These are phyloP conservation scores for Antedon mediterranea DNA, from an alignment of 53 echinoderm and acorn worm genomes.

Conservation along the genomic window DNA sequence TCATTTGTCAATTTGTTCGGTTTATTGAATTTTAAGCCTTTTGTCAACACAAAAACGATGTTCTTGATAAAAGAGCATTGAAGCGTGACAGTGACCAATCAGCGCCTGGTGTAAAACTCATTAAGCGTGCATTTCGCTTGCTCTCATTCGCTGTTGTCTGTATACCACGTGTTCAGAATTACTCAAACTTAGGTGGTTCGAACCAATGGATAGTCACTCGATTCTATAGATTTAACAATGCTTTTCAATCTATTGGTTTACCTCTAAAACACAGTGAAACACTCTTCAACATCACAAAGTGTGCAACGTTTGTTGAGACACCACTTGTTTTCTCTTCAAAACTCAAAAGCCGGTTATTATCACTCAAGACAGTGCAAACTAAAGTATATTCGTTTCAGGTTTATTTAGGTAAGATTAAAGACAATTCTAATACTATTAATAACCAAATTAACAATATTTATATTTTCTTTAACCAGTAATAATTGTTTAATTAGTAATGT, in stretches of 20 bases:
- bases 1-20: not conserved
- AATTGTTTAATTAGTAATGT: too few species aligned
- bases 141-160: not conserved
- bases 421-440: too few species aligned
- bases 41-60: not conserved
- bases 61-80: not conserved
- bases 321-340: not conserved
- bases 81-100: not conserved
- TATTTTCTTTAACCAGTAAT: too few species aligned
- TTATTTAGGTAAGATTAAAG: too few species aligned
- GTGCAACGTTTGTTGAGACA: not conserved
- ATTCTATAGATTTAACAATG: not conserved
- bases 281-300: not conserved
- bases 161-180: not conserved
- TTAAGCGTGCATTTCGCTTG: not conserved
- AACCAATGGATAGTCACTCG: not conserved
- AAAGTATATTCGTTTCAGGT: too few species aligned
- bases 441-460: too few species aligned
- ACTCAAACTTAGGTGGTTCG: not conserved
- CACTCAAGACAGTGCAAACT: too few species aligned
- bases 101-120: not conserved
- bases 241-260: not conserved
- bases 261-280: not conserved
- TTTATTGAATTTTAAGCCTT: not conserved
- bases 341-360: not conserved